phyloP scores from a whole-genome alignment of 2,888 invertebrate species.

The Drosophila barbarae region DNA sequence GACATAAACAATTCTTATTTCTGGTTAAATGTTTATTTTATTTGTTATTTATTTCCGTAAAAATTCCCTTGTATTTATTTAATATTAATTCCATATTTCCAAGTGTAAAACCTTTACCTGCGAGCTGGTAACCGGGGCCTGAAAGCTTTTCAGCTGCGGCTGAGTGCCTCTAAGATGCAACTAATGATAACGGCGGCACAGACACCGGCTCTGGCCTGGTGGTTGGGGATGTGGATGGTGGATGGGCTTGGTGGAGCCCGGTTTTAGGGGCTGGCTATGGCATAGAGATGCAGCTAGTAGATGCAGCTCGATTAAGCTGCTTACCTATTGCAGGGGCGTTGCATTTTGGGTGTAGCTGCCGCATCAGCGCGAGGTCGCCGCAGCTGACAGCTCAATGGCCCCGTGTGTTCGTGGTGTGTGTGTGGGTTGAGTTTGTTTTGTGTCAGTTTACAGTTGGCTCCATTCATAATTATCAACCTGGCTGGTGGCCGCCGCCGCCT shows the following conservation, averaged over 20 bases:
- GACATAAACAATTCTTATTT: background rate
- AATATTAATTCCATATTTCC: background rate
- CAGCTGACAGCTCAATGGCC: slow-evolving; percentile 68
- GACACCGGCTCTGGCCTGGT: slow-evolving; percentile 21
- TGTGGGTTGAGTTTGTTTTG: slow-evolving; percentile 69
- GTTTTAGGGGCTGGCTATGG: slow-evolving; percentile 34
- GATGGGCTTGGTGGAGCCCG: slow-evolving; percentile 16
- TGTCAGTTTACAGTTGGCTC: slow-evolving; percentile 70
- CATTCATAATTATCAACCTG: slow-evolving; percentile 69
- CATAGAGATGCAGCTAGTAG: slow-evolving; percentile 34
- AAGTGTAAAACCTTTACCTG: slow-evolving; percentile 34
- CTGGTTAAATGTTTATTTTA: too few species aligned
- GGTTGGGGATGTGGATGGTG: slow-evolving; percentile 18
- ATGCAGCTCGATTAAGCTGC: slow-evolving; percentile 68
- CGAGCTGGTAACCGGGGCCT: slow-evolving; percentile 24
- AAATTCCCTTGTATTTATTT: too few species aligned
- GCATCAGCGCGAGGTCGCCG: slow-evolving; percentile 62
- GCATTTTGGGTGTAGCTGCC: slow-evolving; percentile 70
- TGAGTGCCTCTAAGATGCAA: slow-evolving; percentile 76
- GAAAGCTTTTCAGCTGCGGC: slow-evolving; percentile 69
- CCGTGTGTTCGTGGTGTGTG: slow-evolving; percentile 33
- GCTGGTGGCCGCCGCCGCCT: slow-evolving; percentile 10
- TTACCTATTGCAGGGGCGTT: slow-evolving; percentile 69
- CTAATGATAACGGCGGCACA: slow-evolving; percentile 67
- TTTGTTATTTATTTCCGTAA: background rate